These are phyloP conservation scores for Vanessa tameamea DNA, from an alignment of 1,140 invertebrate genomes.

Conservation along the genomic window DNA sequence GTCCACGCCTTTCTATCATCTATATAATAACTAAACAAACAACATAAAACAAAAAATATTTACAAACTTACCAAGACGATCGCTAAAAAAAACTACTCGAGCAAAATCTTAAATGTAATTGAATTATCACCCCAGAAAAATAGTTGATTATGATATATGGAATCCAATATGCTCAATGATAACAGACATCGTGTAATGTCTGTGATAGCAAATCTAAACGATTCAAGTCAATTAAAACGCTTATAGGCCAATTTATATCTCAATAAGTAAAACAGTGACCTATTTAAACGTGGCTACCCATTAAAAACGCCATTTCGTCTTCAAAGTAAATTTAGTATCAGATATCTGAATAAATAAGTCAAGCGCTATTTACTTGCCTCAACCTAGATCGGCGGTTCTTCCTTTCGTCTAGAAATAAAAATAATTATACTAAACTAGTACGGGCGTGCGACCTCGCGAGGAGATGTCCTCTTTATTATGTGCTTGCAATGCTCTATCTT, in stretches of 20 bases:
- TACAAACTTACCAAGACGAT: too few species aligned
- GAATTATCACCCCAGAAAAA: too few species aligned
- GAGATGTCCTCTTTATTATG: not conserved
- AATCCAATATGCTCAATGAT: not conserved
- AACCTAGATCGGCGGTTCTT: slow-evolving; percentile 19
- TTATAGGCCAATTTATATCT: not conserved
- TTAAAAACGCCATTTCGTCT: slow-evolving; percentile 6
- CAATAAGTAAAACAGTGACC: not conserved
- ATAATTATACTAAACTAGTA: not conserved
- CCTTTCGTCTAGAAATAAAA: slow-evolving; percentile 16
- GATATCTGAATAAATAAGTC: not conserved
- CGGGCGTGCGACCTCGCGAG: not conserved
- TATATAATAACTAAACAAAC: too few species aligned
- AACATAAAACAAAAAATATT: too few species aligned
- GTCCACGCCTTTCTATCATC: too few species aligned
- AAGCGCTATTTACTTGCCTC: slow-evolving; percentile 10
- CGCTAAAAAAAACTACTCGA: too few species aligned
- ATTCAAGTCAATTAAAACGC: not conserved
- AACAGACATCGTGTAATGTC: not conserved
- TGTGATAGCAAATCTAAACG: not conserved
- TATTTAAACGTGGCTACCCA: slow-evolving; percentile 1
- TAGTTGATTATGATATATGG: too few species aligned
- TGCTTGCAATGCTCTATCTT: not conserved
- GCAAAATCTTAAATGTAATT: too few species aligned
- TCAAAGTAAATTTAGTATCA: slow-evolving; percentile 23